phyloP scores from a whole-genome alignment of 2,797 vertebrate species.

The Crypturellus tataupa region DNA sequence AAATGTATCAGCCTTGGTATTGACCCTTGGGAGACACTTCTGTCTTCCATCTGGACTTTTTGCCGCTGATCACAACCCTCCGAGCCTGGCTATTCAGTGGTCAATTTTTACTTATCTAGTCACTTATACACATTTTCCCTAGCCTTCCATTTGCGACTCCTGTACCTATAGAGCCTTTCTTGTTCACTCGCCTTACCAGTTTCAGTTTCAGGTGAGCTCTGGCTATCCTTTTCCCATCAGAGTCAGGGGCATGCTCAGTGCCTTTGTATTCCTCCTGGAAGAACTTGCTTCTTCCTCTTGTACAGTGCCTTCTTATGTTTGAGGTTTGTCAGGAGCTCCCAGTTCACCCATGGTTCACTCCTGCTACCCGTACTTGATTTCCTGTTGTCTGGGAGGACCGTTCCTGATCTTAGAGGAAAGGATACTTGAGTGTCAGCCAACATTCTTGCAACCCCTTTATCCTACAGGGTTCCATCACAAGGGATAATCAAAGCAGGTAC shows the following conservation, averaged over 20 bases:
- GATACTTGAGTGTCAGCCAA: too few species aligned
- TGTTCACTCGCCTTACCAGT: neutral
- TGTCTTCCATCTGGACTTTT: too few species aligned
- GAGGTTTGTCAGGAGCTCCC: too few species aligned
- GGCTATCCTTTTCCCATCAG: neutral
- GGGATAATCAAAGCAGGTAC: neutral
- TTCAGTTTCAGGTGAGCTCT: neutral
- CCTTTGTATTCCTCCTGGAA: neutral
- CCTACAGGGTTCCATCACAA: neutral
- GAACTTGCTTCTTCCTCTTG: neutral
- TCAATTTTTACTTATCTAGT: neutral
- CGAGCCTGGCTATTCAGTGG: neutral
- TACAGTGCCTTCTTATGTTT: neutral
- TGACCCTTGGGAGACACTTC: too few species aligned
- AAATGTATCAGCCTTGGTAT: too few species aligned
- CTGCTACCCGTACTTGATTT: too few species aligned
- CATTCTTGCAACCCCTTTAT: neutral
- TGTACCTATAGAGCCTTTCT: neutral
- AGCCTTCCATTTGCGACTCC: neutral
- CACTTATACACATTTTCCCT: neutral
- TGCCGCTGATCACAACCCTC: neutral
- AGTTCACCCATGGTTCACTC: too few species aligned
- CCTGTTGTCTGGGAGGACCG: too few species aligned
- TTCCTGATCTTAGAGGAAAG: too few species aligned
- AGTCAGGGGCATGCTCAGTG: neutral